Evolutionary conservation across 2,888 invertebrate species (phyloP), one percentile per base, ranked within the genome.

Genomic region (Gastrophysa polygoni): DNA sequence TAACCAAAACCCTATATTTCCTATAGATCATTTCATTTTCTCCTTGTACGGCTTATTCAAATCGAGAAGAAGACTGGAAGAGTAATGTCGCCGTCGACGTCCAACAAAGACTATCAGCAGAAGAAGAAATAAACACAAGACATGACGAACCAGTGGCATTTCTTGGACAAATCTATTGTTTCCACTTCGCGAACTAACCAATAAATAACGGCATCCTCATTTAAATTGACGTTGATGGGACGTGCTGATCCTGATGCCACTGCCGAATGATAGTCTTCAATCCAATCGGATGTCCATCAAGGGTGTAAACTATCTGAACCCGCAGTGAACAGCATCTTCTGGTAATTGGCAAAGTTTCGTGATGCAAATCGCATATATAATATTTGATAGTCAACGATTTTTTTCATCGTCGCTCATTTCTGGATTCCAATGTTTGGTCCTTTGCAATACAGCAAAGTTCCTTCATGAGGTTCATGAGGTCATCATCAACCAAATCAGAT

Each of bases 101-200:
- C 52, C 51, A 61, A 57, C 63, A 61, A 59, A 64, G 63, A 60
- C 66, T 61, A 64, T 62, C 64, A 64, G 57, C 59, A 55, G 24
- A 57, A 55, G 46, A 60, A 50, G 61, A 67, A 63, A 61, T 66
- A 63, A 66, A 66, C 63, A 66, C 57, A 54, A 69, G 73, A 73
- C 75, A 75, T 77, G 78, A 78, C 74, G 77, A 74, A 75, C 74
- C 73, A 70, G 66, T 75, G 75, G 74, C 76, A 75, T 76, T 76
- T 77, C 75, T 69, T 71, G 70, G 77, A 79, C 80, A 80, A 80
- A 80, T 80, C 79, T 80, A 80, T 80, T 80, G 79, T 80, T 80
- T 77, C 75, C 70, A 77, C 73, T 73, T 69, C 72, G 72, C 66
- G 71, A 76, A 72, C 76, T 72, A 72, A 76, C 74, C 76, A 63